Evolutionary conservation across 2,888 invertebrate genomes (phyloP).

Genomic region (Tetranychus truncatus): DNA sequence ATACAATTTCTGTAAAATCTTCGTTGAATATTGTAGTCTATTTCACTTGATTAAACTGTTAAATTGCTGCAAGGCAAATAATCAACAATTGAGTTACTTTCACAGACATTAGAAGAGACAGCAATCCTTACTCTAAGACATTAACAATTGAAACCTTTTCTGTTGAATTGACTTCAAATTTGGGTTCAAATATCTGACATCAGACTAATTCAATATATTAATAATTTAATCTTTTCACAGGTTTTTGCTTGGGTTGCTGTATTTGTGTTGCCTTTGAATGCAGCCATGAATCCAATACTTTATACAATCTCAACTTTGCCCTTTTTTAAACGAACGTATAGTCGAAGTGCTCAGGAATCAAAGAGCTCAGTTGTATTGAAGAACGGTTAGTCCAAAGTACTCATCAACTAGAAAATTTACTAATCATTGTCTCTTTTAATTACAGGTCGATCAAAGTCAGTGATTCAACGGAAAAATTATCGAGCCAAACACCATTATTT

Average conservation of each 20-base stretch:
- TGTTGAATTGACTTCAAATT: not conserved
- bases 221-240: not conserved
- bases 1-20: no score
- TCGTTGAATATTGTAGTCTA: no score
- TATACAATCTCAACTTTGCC: conserved; percentile 34
- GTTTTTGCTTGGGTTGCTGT: conserved; percentile 39
- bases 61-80: no score
- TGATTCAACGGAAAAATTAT: not conserved
- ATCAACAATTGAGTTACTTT: no score
- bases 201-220: not conserved
- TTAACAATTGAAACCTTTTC: not conserved
- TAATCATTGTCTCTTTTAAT: not conserved
- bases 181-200: no score
- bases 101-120: no score
- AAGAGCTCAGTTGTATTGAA: not conserved
- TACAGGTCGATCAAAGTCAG: not conserved
- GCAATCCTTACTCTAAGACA: not conserved
- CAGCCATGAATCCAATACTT: conserved; percentile 38
- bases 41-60: no score
- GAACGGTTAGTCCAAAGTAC: not conserved
- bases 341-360: conserved; percentile 7
- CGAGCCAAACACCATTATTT: not conserved
- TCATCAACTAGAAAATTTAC: not conserved
- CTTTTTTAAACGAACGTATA: not conserved
- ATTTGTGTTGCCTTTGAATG: conserved; percentile 38